Conservation (phyloP, 2,113 vertebrate species). For the Ursus arctos region DNA sequence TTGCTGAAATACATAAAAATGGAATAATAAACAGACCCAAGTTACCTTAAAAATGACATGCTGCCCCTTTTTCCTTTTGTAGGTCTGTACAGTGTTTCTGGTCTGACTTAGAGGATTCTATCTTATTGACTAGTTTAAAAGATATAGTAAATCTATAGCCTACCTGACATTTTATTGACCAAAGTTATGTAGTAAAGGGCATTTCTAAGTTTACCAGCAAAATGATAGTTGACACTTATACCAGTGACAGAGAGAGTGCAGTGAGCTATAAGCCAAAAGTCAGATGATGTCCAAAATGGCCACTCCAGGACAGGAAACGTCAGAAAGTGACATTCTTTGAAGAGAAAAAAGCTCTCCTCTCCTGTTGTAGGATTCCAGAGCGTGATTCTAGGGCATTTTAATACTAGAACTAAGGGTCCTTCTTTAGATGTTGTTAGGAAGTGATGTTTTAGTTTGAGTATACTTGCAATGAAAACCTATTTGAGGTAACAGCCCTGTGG, state of each 20-base stretch:
- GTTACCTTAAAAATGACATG: not conserved
- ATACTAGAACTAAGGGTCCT: not conserved
- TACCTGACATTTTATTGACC: conserved; percentile 53
- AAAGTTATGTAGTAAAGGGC: conserved; percentile 45
- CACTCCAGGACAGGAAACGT: not conserved
- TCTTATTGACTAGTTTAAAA: conserved; percentile 62
- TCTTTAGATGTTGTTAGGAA: not conserved
- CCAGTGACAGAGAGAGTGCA: not conserved
- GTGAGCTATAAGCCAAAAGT: not conserved
- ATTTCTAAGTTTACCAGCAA: conserved; percentile 43
- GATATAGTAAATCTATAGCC: not conserved
- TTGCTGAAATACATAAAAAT: not conserved
- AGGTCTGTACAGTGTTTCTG: conserved; percentile 40
- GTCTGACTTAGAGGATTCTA: conserved; percentile 1
- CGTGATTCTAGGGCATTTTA: not conserved
- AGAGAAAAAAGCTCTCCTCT: not conserved
- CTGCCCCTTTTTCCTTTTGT: not conserved
- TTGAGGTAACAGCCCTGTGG: not conserved
- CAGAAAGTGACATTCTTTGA: not conserved
- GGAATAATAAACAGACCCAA: not conserved
- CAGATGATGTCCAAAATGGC: not conserved
- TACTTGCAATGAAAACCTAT: not conserved
- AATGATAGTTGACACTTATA: not conserved
- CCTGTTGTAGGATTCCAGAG: not conserved
- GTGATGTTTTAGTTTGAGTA: not conserved